Base-by-base conservation (phyloP, 2,797 vertebrate genomes). In the Brachymystax lenok region DNA sequence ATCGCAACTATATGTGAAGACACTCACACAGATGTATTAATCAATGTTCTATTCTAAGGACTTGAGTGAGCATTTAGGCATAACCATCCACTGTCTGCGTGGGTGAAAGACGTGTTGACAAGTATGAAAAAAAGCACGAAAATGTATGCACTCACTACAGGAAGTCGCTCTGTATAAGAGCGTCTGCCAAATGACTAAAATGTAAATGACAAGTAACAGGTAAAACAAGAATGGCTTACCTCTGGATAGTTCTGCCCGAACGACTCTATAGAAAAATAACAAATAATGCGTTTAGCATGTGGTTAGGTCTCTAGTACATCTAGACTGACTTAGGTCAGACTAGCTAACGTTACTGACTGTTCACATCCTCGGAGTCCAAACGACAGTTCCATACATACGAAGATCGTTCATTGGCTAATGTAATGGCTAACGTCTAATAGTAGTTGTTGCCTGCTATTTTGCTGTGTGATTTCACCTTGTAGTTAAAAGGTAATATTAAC, bases 161-260 rank as follows among this genome's bases (percentile, higher is more conserved):
- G 10, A 46, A 46, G 10, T 46, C 40, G 12, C 40, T 46, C 40
- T 13, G 10, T 0, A 46, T 46, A 46, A 46, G 10, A 46, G 40
- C 40, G 40, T 46, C 40, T 46, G 10, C 35, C 8, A 40, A 40
- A 17, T 28, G 8, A 14, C 19, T 24, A 4, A n/a, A 17, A 21
- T 19, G 19, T 35, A 7, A 50, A 5, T 33, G 33, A 69, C 10
- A 56, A 69, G n/a, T 28, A 40, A 54, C 71, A 35, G 8, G 46
- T 17, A 12, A 13, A 17, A 64, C n/a, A 8, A 27, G 59, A 28
- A 33, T 5, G 27, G 21, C 85, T 92, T 93, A 98, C 98, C 97
- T 98, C 98, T 83, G 98, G 98, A 88, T 99, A 98, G 93, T 99
- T 99, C 94, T 99, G 98, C 88, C 98, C 98, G 85, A 99, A 99